Evolutionary conservation across 2,113 vertebrate species (phyloP).

Genomic region (Pterophyllum scalare): DNA sequence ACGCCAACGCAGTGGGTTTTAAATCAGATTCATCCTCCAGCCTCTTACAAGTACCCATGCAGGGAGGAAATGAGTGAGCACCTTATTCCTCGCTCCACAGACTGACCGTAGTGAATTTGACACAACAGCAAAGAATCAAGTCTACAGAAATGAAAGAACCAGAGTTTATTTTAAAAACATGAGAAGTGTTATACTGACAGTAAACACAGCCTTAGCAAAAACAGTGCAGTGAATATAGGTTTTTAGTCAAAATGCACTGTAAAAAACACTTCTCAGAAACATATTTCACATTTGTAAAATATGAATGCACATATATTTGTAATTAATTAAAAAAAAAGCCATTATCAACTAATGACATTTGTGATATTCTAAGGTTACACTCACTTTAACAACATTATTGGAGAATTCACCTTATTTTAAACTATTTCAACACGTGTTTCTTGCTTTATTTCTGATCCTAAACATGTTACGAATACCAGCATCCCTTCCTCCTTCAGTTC

Average conservation of each 20-base stretch:
- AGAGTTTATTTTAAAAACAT: constrained; percentile 69
- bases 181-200: background rate
- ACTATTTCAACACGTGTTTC: background rate
- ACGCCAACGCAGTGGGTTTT: background rate
- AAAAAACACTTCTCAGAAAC: constrained; percentile 3
- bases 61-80: background rate
- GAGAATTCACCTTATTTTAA: background rate
- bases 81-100: background rate
- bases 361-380: background rate
- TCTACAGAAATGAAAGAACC: constrained; percentile 52
- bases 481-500: background rate
- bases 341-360: background rate
- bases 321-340: background rate
- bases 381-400: background rate
- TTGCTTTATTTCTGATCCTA: background rate
- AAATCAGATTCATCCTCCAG: background rate
- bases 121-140: constrained; percentile 2
- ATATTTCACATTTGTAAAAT: constrained; percentile 15
- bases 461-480: background rate
- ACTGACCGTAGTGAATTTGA: background rate
- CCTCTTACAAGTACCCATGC: background rate
- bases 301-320: background rate
- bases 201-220: constrained; percentile 13
- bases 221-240: constrained; percentile 7
- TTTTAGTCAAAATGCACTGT: background rate